Percentiles rank a stretch among this genome's conserved stretches.
phyloP scores from a whole-genome alignment of 2,888 invertebrate genomes.

The Aproaerema taeniolella region DNA sequence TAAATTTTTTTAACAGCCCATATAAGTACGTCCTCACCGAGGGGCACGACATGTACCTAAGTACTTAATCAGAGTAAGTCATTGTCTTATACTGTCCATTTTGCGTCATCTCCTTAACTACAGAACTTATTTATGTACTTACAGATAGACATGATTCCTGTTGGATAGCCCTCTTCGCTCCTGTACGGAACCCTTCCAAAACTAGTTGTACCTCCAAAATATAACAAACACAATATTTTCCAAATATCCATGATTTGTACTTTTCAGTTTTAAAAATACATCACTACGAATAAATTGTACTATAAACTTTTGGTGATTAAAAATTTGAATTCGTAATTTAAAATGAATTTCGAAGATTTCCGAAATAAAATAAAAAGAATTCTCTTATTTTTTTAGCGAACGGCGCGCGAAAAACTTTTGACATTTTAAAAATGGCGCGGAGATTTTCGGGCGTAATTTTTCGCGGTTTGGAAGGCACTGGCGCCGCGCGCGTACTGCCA shows the following conservation, averaged over 20 bases:
- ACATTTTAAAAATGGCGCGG: constrained; percentile 3
- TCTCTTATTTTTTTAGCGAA: no score
- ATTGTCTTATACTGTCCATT: no score
- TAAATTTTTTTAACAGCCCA: no score
- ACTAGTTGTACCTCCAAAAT: constrained; percentile 7
- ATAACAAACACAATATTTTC: constrained; percentile 5
- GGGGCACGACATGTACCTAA: no score
- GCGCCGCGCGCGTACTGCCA: background rate
- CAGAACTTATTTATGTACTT: no score
- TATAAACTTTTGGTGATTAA: background rate
- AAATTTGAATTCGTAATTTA: background rate
- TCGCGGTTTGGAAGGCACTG: background rate
- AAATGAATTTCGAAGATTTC: no score
- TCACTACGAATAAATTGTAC: background rate
- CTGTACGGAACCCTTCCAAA: constrained; percentile 20
- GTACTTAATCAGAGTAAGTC: no score
- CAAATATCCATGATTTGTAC: no score
- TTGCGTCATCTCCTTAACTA: no score
- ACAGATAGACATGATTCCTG: constrained; percentile 63
- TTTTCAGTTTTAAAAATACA: background rate
- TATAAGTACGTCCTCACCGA: no score
- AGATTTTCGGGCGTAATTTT: constrained; percentile 1
- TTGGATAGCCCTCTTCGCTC: constrained; percentile 50
- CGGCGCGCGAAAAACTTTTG: no score
- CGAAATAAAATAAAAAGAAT: no score